Evolutionary conservation across 2,797 vertebrate genomes (phyloP), one percentile per base, ranked within the genome.

Genomic region (Pseudochromis fuscus): DNA sequence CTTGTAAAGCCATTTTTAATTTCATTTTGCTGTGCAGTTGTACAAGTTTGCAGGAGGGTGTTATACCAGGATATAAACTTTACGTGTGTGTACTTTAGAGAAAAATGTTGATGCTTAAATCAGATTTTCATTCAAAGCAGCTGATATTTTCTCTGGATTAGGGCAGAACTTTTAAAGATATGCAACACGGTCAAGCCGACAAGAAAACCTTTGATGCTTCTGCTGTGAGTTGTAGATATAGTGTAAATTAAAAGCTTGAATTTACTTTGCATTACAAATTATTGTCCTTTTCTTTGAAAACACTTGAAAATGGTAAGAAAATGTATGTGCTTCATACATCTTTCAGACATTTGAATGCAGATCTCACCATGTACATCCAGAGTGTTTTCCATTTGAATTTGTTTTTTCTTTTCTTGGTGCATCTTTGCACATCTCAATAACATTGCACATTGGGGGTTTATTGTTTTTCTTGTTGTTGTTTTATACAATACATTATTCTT

Each of bases 81-180:
- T 10, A 8, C 33, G 58, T 38, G 53, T 65, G 49, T 40, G 49
- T 13, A 38, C 57, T 56, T 52, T 19, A 25, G 56, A 19, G n/a
- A n/a, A 23, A 40, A 50, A 50, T 33, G 38, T 44, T 16, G 30
- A 23, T 1, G 7, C 9, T 4, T 23, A 18, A 45, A 53, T 53
- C 5, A 4, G 3, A 53, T 45, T 30, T 35, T 30, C 15, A 53
- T 11, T 42, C 50, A 55, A n/a, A 15, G 10, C 2, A 56, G 25
- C 16, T 40, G 6, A 31, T 25, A 56, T 28, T 59, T 58, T 15
- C 44, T 19, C 9, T 9, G 7, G 30, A n/a, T 15, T n/a, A 23
- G 23, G 58, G 37, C 9, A 15, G 7, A 52, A 37, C 6, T 31
- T 7, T 40, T n/a, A 6, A 1, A 40, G 7, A 46, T 11, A 24